Base-by-base conservation (phyloP, 2,113 vertebrate species). In the Grammomys dolichurus region DNA sequence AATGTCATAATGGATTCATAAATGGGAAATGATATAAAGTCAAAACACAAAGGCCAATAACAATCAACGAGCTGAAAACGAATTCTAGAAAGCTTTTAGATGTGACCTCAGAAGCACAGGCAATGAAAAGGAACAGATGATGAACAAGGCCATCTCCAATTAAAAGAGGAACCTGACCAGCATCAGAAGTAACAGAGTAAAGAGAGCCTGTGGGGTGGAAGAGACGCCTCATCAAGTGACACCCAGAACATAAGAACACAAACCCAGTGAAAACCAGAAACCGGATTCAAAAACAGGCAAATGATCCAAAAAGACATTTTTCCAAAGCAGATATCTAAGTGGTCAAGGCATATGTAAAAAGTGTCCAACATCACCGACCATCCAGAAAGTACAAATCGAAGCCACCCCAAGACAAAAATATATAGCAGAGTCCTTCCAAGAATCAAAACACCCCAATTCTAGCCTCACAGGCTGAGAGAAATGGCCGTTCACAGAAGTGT, bases 401-500 rank as follows among this genome's bases (percentile, higher is more conserved):
- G 11, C 19, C 19, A 26, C 26, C 7, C 22, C 4, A 19, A 1
- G 69, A 58, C 22, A 0, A 19, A 3, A 88, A 40, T 80, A 33
- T 11, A 63, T 5, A 69, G 11, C 9, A 3, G 56, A 9, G 4
- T 54, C 56, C 26, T 70, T 51, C 22, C 20, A 33, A n/a, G 69
- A 89, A 20, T 46, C 36, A 56, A 1, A 0, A 36, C 8, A 11
- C 7, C 54, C 17, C 28, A 43, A 17, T 31, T 22, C 33, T 2
- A 24, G 58, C 4, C 17, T 22, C 1, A 13, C 2, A 0, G n/a
- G 46, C 78, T 4, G 4, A 13, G 82, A 40, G 58, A 19, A 43
- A 43, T 3, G 19, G 70, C 60, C 1, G 0, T 11, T 1, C 8
- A 10, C 0, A 13, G 10, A 6, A 5, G 31, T 48, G 12, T 31